A percentile compares a stretch with the other conserved stretches of the same genome.
Conservation (phyloP, 2,888 invertebrate genomes). For the Phengaris arion region DNA sequence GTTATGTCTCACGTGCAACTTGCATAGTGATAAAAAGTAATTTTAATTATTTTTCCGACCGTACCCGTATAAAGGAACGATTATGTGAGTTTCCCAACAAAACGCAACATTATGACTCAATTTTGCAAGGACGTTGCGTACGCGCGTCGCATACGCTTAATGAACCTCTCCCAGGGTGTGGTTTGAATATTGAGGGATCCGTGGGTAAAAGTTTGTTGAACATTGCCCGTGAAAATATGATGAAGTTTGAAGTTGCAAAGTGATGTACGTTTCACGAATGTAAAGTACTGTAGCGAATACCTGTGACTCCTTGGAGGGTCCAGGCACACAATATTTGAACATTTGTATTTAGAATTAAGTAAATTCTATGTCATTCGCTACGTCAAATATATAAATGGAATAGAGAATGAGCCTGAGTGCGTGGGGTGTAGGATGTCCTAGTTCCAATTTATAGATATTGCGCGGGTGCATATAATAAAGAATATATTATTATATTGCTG, state of each 20-base stretch:
- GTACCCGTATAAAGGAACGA: background rate
- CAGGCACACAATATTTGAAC: too few relatives aligned
- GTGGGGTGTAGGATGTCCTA: too few relatives aligned
- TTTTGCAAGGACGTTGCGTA: constrained; percentile 28
- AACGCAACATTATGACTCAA: constrained; percentile 28
- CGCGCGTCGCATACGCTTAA: constrained; percentile 17
- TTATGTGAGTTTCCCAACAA: constrained; percentile 25
- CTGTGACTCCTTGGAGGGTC: too few relatives aligned
- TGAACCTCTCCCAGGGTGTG: background rate
- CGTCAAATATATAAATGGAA: too few relatives aligned
- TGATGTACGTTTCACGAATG: background rate
- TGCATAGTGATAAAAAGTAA: too few relatives aligned
- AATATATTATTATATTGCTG: too few relatives aligned
- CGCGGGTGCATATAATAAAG: too few relatives aligned
- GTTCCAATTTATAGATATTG: too few relatives aligned
- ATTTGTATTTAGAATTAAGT: too few relatives aligned
- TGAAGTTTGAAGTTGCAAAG: background rate
- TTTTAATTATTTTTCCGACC: background rate
- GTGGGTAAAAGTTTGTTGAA: background rate
- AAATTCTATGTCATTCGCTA: too few relatives aligned
- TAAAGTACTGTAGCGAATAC: background rate
- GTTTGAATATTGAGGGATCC: constrained; percentile 2
- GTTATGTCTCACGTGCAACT: too few relatives aligned
- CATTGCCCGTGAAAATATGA: background rate
- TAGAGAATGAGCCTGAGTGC: too few relatives aligned